Conservation (phyloP, 2,888 invertebrate genomes). For the Agrotis segetum region DNA sequence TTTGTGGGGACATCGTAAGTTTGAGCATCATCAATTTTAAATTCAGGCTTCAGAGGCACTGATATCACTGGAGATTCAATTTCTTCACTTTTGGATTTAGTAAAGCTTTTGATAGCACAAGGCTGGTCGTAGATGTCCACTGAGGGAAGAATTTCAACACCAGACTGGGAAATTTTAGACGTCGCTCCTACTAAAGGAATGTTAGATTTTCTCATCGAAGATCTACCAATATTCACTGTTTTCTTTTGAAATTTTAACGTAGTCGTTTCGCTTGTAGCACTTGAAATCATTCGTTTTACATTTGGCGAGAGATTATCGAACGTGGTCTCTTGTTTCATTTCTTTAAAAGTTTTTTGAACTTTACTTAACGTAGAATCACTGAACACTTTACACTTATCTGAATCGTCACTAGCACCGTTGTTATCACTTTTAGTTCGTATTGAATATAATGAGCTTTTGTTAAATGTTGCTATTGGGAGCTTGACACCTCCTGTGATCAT, state of each 20-base stretch:
- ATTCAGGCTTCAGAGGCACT: constrained; percentile 77
- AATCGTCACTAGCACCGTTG: constrained; percentile 79
- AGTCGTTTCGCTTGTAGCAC: constrained; percentile 85
- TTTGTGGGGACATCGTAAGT: constrained; percentile 88
- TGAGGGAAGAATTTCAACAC: constrained; percentile 85
- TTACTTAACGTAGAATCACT: constrained; percentile 78
- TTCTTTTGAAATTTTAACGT: constrained; percentile 86
- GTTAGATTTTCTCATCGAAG: constrained; percentile 84
- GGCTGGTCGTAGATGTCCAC: constrained; percentile 88
- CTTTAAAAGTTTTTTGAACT: constrained; percentile 82
- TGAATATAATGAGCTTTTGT: constrained; percentile 85
- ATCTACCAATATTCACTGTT: constrained; percentile 76
- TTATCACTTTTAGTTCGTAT: constrained; percentile 87
- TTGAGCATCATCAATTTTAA: constrained; percentile 80
- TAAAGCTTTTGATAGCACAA: constrained; percentile 72
- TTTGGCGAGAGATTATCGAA: constrained; percentile 92
- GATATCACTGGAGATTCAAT: constrained; percentile 67
- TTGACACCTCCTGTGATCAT: constrained; percentile 84
- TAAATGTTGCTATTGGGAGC: constrained; percentile 83
- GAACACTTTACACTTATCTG: constrained; percentile 75
- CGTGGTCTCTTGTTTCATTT: constrained; percentile 78
- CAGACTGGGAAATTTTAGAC: constrained; percentile 89
- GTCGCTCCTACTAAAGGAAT: constrained; percentile 89
- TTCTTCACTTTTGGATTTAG: constrained; percentile 73
- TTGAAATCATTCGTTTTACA: constrained; percentile 92